Evolutionary conservation across 1,140 invertebrate species (phyloP).

Genomic region (Thaumetopoea pityocampa): DNA sequence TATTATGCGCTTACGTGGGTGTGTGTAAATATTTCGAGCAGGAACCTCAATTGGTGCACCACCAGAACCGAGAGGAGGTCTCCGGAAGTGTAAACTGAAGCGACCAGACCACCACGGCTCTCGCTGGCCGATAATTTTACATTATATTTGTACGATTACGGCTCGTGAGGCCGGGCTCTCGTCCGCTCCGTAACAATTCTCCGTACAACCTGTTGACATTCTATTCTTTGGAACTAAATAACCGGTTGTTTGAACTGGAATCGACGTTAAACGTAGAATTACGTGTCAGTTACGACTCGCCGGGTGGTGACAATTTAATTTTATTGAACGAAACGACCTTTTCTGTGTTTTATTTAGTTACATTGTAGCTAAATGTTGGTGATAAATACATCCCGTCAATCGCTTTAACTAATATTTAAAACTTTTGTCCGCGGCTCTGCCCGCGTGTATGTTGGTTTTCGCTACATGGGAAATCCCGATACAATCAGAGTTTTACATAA

Average conservation of each 20-base stretch:
- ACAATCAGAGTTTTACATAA: no score
- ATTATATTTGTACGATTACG: conserved; percentile 5
- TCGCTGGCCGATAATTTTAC: conserved; percentile 5
- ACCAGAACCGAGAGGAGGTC: no score
- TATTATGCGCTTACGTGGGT: no score
- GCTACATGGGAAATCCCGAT: no score
- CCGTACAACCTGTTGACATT: conserved; percentile 40
- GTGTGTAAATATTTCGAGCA: no score
- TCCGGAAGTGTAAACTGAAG: no score
- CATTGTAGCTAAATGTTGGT: conserved; percentile 1
- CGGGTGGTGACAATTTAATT: conserved; percentile 23
- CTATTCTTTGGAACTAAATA: conserved; percentile 37
- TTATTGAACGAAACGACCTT: conserved; percentile 16
- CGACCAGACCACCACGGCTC: no score
- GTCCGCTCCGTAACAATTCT: conserved; percentile 23
- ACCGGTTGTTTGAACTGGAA: conserved; percentile 31
- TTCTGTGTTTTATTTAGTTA: conserved; percentile 1
- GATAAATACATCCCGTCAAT: no score
- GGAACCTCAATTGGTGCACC: no score
- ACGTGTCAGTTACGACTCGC: conserved; percentile 20
- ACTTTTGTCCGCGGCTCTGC: no score
- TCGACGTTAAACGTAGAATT: conserved; percentile 32
- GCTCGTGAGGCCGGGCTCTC: conserved; percentile 13
- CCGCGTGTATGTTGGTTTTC: no score
- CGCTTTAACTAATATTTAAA: no score